Base-by-base conservation (phyloP, 1,140 invertebrate species). In the Cydia amplana region DNA sequence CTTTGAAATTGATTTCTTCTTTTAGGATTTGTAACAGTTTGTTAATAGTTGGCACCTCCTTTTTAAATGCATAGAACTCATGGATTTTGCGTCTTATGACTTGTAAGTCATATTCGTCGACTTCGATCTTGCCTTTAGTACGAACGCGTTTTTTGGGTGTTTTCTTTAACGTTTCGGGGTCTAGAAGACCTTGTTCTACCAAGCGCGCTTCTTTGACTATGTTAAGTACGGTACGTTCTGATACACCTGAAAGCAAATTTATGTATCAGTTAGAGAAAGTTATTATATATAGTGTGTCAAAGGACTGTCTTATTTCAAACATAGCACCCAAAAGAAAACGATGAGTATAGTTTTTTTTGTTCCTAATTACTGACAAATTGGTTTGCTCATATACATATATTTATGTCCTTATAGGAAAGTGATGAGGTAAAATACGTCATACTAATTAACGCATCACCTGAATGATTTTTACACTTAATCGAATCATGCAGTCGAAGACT, bases 1-100 rank as follows among this genome's bases (percentile, higher is more conserved):
- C 90, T 82, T 91, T 92, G 74, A 92, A 92, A 63, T 92, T 91
- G 2, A 92, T 91, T 82, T 92, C 90, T 74, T 90, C 87, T 80
- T 90, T 91, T 40, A 92, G 80, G 23, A 92, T 91, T 83, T 92
- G 87, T 25, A 92, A 77, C 0, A 92, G 78, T 77, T 92, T 91
- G 72, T 92, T 91, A 32, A 91, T 91, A 43, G 90, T 92, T 20
- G 90, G 90, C 10, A 92, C 90, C 82, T 92, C 90, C 85, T 92
- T 92, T 78, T 92, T 92, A 74, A 87, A 92, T 60, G 90, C 82
- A 82, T 92, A 92, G 73, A 92, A 92, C 73, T 92, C 90, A 64
- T 92, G 90, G 72, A 92, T 91, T 80, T 91, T 92, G 75, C 90
- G 80, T 63, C 88, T 80, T 10, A 92, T 92, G 0, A 92, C 89